Base-by-base conservation (phyloP, 1,140 invertebrate species). In the Scaptomyza graminum region DNA sequence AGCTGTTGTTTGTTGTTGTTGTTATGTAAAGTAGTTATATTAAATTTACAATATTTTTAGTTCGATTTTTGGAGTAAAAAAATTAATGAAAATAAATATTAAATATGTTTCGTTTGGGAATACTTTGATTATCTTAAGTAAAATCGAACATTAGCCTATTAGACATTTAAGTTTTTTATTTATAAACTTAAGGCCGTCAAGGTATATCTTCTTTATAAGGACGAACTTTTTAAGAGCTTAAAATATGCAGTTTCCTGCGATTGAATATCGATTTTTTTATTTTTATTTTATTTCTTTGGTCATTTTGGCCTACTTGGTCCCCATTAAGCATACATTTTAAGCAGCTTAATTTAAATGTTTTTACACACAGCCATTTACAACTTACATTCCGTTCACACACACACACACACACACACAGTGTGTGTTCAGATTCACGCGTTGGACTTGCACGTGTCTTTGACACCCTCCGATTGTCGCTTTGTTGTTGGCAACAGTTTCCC, bases 381-480 rank as follows among this genome's bases (percentile, higher is more conserved):
- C 39, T 44, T 39, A 46, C 49, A 61, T 49, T 52, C 57, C 62
- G 59, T 25, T n/a, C n/a, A n/a, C n/a, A n/a, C n/a, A n/a, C 67
- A 43, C 43, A 66, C 49, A 68, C 49, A 12, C 25, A 34, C 31
- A 22, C 18, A 22, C 18, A 22, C 18, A 9, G 7, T 31, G 28
- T 31, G 28, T 5, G 4, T 46, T 52, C 62, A 41, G 37, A 39
- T 66, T 70, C 43, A 75, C 73, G 81, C 81, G 65, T 73, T 63
- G 68, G 68, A 61, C 67, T 72, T 61, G 77, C 81, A 84, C 80
- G 81, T 84, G 81, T 65, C 77, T 54, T 28, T 47, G 55, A 16
- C 81, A 87, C 81, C 82, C 73, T 57, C 64, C 34, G 25, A 11
- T 52, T 47, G 62, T 79, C 76, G 64, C 76, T 85, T 64, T 51